These are phyloP conservation scores for Molothrus aeneus DNA, from an alignment of 2,797 vertebrate species.

Conservation along the genomic window DNA sequence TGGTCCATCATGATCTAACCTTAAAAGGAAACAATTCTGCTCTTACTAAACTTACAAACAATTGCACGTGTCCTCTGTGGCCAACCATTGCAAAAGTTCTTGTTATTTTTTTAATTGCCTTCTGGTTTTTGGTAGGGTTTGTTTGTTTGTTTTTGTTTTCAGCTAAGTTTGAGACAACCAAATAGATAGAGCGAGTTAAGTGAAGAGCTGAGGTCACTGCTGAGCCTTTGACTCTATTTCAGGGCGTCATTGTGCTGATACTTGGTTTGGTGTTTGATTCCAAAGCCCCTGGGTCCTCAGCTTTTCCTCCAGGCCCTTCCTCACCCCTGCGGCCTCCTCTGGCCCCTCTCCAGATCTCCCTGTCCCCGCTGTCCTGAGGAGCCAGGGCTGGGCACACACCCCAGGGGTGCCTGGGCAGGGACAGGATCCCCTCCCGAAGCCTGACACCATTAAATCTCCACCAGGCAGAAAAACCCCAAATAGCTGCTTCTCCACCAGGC, in stretches of 20 bases:
- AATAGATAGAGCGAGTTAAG: neutral
- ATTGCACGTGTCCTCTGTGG: accelerated
- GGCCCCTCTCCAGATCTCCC: neutral
- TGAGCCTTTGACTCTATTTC: neutral
- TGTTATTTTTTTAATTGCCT: neutral
- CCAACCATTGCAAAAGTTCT: neutral
- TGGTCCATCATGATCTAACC: neutral
- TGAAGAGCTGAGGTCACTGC: neutral
- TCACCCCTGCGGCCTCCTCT: neutral
- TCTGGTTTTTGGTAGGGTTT: neutral
- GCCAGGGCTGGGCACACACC: neutral
- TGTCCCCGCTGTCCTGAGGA: neutral
- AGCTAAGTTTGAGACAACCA: neutral
- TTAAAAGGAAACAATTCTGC: neutral
- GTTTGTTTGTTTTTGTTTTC: neutral
- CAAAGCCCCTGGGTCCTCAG: neutral
- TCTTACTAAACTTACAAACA: neutral
- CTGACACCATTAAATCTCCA: neutral
- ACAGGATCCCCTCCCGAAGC: neutral
- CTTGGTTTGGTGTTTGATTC: neutral
- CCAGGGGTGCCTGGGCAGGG: neutral
- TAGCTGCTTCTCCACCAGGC: neutral
- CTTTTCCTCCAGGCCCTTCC: neutral
- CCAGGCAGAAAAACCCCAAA: neutral
- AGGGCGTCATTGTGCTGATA: accelerated